Evolutionary conservation across 2,797 vertebrate species (phyloP).

Genomic region (Parambassis ranga): DNA sequence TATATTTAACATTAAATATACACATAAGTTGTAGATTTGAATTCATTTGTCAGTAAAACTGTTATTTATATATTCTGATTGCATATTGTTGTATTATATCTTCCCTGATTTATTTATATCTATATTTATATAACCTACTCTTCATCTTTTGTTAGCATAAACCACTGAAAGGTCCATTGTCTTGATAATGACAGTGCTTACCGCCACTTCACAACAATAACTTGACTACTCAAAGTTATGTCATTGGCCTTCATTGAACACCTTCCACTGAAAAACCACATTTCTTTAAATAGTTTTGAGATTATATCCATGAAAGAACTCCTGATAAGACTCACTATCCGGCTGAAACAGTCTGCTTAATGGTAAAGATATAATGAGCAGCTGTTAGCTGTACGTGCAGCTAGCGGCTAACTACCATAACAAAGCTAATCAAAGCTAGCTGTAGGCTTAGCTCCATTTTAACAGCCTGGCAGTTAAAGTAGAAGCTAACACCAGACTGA

Average conservation of each 20-base stretch:
- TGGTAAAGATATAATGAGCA: background rate
- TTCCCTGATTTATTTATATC: too few relatives aligned
- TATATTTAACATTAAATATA: too few relatives aligned
- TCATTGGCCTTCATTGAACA: too few relatives aligned
- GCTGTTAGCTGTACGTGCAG: background rate
- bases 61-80: too few relatives aligned
- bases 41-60: too few relatives aligned
- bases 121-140: too few relatives aligned
- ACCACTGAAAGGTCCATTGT: background rate
- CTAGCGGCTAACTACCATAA: conserved; percentile 39
- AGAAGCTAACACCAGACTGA: rapidly evolving
- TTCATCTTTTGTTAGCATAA: too few relatives aligned
- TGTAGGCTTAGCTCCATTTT: background rate
- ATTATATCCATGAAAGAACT: too few relatives aligned
- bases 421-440: conserved; percentile 28
- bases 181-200: background rate
- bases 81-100: too few relatives aligned
- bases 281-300: background rate
- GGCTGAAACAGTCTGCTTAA: too few relatives aligned
- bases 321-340: too few relatives aligned
- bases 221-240: background rate
- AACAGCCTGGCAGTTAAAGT: background rate
- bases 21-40: too few relatives aligned
- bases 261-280: rapidly evolving
- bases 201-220: background rate